Evolutionary conservation across 2,888 invertebrate genomes (phyloP), one percentile per base, ranked within the genome.

Genomic region (Pachymerium ferrugineum): DNA sequence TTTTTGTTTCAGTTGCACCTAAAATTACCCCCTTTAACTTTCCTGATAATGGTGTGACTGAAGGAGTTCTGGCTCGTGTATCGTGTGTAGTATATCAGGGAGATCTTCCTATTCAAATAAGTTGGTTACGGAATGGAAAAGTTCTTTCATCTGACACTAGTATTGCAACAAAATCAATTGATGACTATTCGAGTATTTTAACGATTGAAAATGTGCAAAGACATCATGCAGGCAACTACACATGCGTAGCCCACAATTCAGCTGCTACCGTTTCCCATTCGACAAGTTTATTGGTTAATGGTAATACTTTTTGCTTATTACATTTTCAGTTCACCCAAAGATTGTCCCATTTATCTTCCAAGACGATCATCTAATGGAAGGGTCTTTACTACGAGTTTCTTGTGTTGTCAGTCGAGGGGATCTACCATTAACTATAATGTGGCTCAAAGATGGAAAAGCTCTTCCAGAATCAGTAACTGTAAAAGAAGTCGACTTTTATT

Each of bases 11-110:
- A 67, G 14, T 29, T 68, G 30, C 38, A 19, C 86, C 86, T 68
- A 83, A 85, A 80, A 84, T 86, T 77, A 85, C 85, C 77, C 85
- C 85, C 76, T 86, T 86, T 79, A 81, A 81, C 77, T 86, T 86
- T 78, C 85, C 80, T 67, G 84, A 83, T 76, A 85, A 85, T 74
- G 54, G 54, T 54, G 82, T 85, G 62, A 85, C 83, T 79, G 86
- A 85, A 75, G 86, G 86, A 68, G 83, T 84, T 77, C 84, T 85
- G 73, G 83, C 84, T 31, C 83, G 85, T 76, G 82, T 85, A 70
- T 83, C 86, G 81, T 82, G 82, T 76, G 78, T 79, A 19, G 79
- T 79, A 35, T 77, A 78, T 35, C 78, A 79, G 69, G 81, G 81
- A 3, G 81, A 81, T 74, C 77, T 78, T 3, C 81, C 81, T 8